Conservation (phyloP, 2,113 vertebrate genomes). For the Pygoscelis antarcticus region DNA sequence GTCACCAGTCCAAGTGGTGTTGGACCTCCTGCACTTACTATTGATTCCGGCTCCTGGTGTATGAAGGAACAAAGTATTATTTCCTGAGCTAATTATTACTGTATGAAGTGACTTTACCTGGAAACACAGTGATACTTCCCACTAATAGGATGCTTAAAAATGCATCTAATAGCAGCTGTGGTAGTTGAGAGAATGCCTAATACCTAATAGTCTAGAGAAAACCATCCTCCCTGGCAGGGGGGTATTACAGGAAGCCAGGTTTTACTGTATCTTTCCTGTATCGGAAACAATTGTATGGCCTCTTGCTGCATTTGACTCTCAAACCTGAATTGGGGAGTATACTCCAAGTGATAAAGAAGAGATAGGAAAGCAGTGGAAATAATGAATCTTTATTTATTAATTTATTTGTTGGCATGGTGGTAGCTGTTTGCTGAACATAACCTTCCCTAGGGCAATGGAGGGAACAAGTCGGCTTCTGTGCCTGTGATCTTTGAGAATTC, state of each 20-base stretch:
- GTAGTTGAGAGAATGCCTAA: constrained; percentile 5
- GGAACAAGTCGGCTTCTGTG: not conserved
- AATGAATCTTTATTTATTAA: not conserved
- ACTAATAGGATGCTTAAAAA: constrained; percentile 50
- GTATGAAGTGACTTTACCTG: constrained; percentile 30
- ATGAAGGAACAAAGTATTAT: not conserved
- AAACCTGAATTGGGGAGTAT: not conserved
- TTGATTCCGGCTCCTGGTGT: not conserved
- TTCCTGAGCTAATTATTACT: constrained; percentile 10
- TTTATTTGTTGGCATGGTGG: not conserved
- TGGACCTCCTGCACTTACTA: not conserved
- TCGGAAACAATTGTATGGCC: not conserved
- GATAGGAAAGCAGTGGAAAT: not conserved
- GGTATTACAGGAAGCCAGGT: not conserved
- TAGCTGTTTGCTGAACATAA: not conserved
- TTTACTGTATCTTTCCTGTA: not conserved
- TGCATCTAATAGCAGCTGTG: constrained; percentile 37
- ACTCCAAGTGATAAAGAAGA: not conserved
- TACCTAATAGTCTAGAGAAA: not conserved
- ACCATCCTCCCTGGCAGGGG: not conserved
- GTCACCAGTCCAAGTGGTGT: not conserved
- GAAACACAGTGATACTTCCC: not conserved
- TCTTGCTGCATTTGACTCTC: not conserved
- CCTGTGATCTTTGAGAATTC: not conserved
- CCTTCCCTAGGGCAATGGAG: not conserved